Conservation (phyloP, 2,888 invertebrate species). For the Crossocerus cetratus region DNA sequence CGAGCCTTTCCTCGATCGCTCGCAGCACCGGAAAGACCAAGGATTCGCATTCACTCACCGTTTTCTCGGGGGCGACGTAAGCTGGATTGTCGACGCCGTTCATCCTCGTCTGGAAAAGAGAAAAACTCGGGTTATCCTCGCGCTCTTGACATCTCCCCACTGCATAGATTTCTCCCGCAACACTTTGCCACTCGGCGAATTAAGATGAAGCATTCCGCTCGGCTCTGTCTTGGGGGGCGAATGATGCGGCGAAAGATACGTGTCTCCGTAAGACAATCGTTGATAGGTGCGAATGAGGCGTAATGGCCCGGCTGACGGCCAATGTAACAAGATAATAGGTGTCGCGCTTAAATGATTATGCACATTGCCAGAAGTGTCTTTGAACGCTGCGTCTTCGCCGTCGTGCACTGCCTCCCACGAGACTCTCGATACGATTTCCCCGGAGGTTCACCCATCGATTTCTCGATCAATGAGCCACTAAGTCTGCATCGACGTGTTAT, state of each 20-base stretch:
- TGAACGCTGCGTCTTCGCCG: conserved; percentile 22
- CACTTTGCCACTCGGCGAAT: too few relatives aligned
- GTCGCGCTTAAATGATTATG: conserved; percentile 54
- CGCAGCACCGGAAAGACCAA: too few relatives aligned
- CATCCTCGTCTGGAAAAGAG: conserved; percentile 16
- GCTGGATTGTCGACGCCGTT: conserved; percentile 51
- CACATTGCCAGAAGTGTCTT: conserved; percentile 40
- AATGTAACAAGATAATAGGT: conserved; percentile 65
- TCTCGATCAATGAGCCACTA: too few relatives aligned
- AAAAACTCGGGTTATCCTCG: not conserved
- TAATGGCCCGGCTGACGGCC: conserved; percentile 59
- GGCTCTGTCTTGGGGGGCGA: too few relatives aligned
- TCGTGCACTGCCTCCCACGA: not conserved
- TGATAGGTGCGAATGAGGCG: conserved; percentile 60
- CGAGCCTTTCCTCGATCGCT: too few relatives aligned
- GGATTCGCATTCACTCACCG: conserved; percentile 31
- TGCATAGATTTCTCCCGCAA: not conserved
- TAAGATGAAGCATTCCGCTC: too few relatives aligned
- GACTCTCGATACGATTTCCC: not conserved
- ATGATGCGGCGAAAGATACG: not conserved
- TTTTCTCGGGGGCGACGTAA: conserved; percentile 26
- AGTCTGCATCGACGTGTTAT: too few relatives aligned
- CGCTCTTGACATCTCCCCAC: too few relatives aligned
- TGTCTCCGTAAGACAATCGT: conserved; percentile 56
- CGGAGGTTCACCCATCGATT: too few relatives aligned